phyloP scores from a whole-genome alignment of 1,140 invertebrate species.

The Neoseiulus cucumeris region DNA sequence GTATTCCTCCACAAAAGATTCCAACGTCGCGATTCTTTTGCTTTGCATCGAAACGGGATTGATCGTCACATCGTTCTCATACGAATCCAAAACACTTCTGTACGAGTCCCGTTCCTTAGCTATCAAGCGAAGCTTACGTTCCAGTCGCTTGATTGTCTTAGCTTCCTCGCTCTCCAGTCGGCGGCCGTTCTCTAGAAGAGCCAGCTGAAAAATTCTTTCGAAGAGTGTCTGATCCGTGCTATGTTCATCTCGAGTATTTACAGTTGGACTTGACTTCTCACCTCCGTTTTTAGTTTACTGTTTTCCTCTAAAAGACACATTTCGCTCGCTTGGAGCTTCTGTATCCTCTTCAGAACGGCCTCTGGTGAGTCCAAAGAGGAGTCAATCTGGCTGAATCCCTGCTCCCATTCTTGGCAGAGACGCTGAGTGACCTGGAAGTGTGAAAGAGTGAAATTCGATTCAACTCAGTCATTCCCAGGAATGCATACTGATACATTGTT shows the following conservation, averaged over 20 bases:
- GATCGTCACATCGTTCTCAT: constrained; percentile 3
- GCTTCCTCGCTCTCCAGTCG: neutral
- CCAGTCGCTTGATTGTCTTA: neutral
- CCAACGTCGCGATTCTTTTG: neutral
- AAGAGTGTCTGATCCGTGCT: too few species aligned
- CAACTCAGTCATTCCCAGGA: too few species aligned
- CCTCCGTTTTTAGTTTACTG: constrained; percentile 1
- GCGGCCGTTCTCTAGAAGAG: neutral
- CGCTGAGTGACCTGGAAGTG: neutral
- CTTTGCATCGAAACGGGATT: neutral
- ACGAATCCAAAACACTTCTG: neutral
- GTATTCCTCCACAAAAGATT: neutral
- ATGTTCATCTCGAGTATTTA: too few species aligned
- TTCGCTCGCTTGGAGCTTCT: constrained; percentile 1
- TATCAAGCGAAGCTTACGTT: neutral
- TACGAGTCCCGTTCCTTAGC: neutral
- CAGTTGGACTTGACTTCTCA: too few species aligned
- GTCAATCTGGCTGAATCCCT: neutral
- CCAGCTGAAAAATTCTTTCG: neutral
- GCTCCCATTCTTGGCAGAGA: neutral
- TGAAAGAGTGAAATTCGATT: neutral
- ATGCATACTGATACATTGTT: too few species aligned
- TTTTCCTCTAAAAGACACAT: neutral
- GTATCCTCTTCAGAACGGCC: neutral
- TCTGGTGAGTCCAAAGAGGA: neutral